These are phyloP conservation scores for Bruchidius siliquastri DNA, from an alignment of 2,888 invertebrate genomes.

Conservation along the genomic window DNA sequence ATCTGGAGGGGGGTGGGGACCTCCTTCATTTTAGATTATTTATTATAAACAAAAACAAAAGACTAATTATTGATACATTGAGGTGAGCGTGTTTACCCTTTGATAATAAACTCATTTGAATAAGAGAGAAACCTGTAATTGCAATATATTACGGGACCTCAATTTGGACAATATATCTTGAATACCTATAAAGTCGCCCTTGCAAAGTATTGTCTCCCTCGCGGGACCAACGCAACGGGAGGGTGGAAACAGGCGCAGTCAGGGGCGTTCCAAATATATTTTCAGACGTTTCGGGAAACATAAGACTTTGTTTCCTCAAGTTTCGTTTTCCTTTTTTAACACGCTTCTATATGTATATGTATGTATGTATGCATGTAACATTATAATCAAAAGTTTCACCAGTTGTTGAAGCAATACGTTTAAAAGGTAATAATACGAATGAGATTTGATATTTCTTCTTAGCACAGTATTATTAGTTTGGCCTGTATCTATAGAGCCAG, in stretches of 20 bases:
- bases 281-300: background rate
- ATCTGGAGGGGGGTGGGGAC: too few species aligned
- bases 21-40: too few species aligned
- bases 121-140: background rate
- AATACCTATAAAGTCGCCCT: slow-evolving; percentile 37
- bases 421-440: too few species aligned
- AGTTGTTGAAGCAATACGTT: too few species aligned
- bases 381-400: too few species aligned
- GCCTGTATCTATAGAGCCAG: too few species aligned
- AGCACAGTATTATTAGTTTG: too few species aligned
- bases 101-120: background rate
- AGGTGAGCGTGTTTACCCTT: background rate
- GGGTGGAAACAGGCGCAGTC: slow-evolving; percentile 7
- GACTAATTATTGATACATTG: background rate
- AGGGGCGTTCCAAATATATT: background rate
- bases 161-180: slow-evolving; percentile 37
- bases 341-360: too few species aligned
- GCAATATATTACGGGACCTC: slow-evolving; percentile 21
- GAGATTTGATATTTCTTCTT: too few species aligned
- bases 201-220: slow-evolving; percentile 29
- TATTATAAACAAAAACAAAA: background rate
- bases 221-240: slow-evolving; percentile 16
- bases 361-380: too few species aligned
- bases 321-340: too few species aligned
- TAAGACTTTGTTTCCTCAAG: too few species aligned